Conservation (phyloP, 2,888 invertebrate genomes). For the Globia sparganii region DNA sequence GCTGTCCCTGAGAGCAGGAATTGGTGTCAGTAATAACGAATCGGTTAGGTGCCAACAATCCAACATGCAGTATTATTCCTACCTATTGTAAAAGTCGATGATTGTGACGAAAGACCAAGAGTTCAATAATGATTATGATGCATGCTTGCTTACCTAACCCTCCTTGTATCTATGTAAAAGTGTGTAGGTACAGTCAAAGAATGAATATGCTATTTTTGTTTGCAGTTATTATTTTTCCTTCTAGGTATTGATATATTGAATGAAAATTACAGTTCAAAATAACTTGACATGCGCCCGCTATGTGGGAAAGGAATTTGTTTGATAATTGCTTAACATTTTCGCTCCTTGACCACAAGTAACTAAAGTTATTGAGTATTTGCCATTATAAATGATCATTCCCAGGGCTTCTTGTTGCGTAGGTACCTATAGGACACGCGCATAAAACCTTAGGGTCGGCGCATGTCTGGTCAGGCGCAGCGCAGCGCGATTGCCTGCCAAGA, state of each 20-base stretch:
- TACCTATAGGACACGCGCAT: background rate
- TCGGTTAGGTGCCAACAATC: constrained; percentile 9
- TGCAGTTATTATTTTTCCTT: background rate
- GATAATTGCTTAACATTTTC: background rate
- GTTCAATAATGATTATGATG: background rate
- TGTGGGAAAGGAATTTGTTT: background rate
- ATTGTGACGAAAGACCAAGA: background rate
- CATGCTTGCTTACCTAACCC: background rate
- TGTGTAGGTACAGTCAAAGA: background rate
- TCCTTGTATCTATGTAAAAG: background rate
- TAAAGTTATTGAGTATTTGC: background rate
- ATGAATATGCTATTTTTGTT: background rate
- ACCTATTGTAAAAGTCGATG: background rate
- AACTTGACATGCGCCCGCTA: background rate
- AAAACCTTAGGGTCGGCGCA: background rate
- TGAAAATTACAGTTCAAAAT: background rate
- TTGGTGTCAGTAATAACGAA: constrained; percentile 3
- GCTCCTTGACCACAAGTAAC: background rate
- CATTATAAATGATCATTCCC: background rate
- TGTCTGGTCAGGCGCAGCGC: background rate
- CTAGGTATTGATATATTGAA: background rate
- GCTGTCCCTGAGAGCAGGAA: background rate
- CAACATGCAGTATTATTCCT: background rate
- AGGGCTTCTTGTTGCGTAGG: background rate
- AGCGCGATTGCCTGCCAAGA: background rate